Evolutionary conservation across 2,797 vertebrate species (phyloP).

Genomic region (Triplophysa yarkandensis): DNA sequence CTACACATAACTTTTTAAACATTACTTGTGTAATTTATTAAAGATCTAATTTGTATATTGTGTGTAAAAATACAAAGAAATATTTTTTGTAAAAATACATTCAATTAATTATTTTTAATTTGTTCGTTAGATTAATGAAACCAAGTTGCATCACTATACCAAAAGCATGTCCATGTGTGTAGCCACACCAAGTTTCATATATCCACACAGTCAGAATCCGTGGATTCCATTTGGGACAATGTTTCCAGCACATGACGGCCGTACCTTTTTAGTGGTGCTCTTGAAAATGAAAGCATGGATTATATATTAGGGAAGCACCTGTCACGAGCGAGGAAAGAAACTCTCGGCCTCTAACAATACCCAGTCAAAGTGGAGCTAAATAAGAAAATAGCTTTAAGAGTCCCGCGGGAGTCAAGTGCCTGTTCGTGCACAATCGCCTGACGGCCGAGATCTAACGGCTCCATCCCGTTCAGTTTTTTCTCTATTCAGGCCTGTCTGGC

Average conservation of each 20-base stretch:
- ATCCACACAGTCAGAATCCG: slow-evolving; percentile 18
- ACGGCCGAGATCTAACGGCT: slow-evolving; percentile 31
- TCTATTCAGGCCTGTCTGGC: slow-evolving; percentile 20
- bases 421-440: slow-evolving; percentile 59
- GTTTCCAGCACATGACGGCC: slow-evolving; percentile 28
- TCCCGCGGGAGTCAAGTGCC: slow-evolving; percentile 46
- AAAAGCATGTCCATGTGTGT: not conserved
- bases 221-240: slow-evolving; percentile 28
- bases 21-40: too few species aligned
- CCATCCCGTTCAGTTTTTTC: slow-evolving; percentile 25
- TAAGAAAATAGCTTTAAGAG: slow-evolving; percentile 63
- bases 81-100: too few species aligned
- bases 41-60: too few species aligned
- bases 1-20: too few species aligned
- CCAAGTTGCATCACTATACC: not conserved
- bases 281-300: slow-evolving; percentile 50
- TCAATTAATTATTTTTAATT: not conserved
- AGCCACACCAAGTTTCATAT: slow-evolving; percentile 2
- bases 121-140: too few species aligned
- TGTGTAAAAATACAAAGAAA: too few species aligned
- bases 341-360: slow-evolving; percentile 68
- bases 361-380: slow-evolving; percentile 70
- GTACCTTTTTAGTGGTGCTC: slow-evolving; percentile 31
- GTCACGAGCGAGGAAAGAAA: slow-evolving; percentile 71
- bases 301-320: slow-evolving; percentile 76